Evolutionary conservation across 64 coral and sea anemone genomes (phyloP).

Genomic region (Catalaphyllia jardinei): DNA sequence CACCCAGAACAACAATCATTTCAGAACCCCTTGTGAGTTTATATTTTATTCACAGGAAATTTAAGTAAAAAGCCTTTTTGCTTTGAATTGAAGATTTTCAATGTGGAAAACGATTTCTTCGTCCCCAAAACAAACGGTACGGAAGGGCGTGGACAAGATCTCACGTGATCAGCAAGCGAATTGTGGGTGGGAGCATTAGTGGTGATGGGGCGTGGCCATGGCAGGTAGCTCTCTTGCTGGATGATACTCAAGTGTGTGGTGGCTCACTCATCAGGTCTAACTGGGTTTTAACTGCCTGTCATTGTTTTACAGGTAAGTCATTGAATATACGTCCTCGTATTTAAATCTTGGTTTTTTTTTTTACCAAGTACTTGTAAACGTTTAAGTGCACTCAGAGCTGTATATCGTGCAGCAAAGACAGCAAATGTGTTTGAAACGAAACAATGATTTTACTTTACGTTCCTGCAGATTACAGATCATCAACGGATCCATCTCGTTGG

Average conservation of each 20-base stretch:
- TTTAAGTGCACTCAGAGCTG: too few species aligned
- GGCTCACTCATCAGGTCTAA: constrained; percentile 69
- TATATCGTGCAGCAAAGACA: too few species aligned
- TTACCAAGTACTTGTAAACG: background rate
- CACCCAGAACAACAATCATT: background rate
- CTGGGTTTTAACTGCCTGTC: constrained; percentile 75
- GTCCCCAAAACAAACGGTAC: background rate
- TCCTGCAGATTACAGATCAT: constrained; percentile 23
- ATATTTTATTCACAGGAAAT: background rate
- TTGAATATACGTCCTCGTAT: background rate
- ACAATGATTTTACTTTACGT: background rate
- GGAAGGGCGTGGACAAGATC: background rate
- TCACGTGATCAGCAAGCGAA: constrained; percentile 56
- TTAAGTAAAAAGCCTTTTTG: background rate
- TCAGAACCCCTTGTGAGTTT: too few species aligned
- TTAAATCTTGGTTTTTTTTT: background rate
- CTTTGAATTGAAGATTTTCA: background rate
- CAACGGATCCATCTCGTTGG: constrained; percentile 27
- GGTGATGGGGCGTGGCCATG: constrained; percentile 76
- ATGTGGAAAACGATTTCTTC: constrained; percentile 21
- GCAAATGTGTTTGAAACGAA: background rate
- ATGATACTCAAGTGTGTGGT: constrained; percentile 66
- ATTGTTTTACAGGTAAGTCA: constrained; percentile 75
- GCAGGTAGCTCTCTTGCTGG: constrained; percentile 83
- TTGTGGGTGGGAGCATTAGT: constrained; percentile 73